Conservation (phyloP, 2,888 invertebrate genomes). For the Nomada ferruginata region DNA sequence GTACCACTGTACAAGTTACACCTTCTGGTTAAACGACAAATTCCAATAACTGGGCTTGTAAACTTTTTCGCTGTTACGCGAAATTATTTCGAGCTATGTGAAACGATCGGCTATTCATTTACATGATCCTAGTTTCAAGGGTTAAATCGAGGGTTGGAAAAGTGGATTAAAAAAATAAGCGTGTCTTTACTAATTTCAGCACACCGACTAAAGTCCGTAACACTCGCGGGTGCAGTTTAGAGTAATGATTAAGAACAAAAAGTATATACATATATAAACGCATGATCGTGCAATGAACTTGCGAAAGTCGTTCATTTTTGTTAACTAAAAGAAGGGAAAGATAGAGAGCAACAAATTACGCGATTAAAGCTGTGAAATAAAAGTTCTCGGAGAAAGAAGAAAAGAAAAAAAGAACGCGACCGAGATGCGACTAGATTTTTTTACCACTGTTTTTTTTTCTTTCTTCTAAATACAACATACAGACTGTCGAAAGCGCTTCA, state of each 20-base stretch:
- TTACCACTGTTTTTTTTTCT: conserved; percentile 48
- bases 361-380: conserved; percentile 7
- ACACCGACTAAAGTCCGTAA: no score
- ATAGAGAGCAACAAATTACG: conserved; percentile 24
- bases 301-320: no score
- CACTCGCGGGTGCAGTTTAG: no score
- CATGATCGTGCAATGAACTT: no score
- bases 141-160: conserved; percentile 15
- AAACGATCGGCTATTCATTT: background rate
- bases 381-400: conserved; percentile 12
- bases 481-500: conserved; percentile 63
- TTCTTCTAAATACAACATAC: conserved; percentile 42
- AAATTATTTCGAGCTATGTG: no score
- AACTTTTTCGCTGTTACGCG: background rate
- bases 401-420: conserved; percentile 34
- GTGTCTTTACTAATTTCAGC: background rate
- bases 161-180: background rate
- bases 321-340: background rate
- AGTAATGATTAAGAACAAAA: background rate
- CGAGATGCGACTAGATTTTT: conserved; percentile 69
- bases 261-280: background rate
- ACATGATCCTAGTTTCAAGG: conserved; percentile 13
- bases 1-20: background rate
- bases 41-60: background rate
- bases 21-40: background rate